Conservation (phyloP, 2,888 invertebrate genomes). For the Archips xylosteana region DNA sequence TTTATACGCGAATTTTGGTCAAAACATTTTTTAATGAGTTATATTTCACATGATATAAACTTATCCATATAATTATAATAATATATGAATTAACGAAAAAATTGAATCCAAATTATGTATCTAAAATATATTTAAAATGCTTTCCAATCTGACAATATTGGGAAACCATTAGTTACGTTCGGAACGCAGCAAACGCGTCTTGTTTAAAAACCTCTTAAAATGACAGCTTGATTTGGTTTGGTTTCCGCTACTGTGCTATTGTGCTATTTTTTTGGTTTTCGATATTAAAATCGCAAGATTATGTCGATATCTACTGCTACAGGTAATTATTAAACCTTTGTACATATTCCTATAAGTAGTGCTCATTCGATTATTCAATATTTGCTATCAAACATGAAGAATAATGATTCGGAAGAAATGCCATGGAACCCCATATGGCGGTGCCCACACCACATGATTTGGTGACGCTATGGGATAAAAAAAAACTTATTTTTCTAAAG, state of each 20-base stretch:
- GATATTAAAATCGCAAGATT: constrained; percentile 71
- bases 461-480: constrained; percentile 77
- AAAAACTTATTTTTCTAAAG: constrained; percentile 55
- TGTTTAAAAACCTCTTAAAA: constrained; percentile 71
- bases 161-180: constrained; percentile 38
- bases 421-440: constrained; percentile 86
- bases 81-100: constrained; percentile 29
- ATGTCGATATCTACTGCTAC: constrained; percentile 84
- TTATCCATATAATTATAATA: constrained; percentile 5
- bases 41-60: not conserved
- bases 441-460: constrained; percentile 84
- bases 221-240: constrained; percentile 86
- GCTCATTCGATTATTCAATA: constrained; percentile 52
- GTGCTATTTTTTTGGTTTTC: constrained; percentile 83
- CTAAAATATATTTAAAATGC: not conserved
- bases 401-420: constrained; percentile 82
- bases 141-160: not conserved
- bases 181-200: constrained; percentile 61
- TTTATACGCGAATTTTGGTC: constrained; percentile 54
- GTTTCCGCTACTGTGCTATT: constrained; percentile 85
- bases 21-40: not conserved
- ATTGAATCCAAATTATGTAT: not conserved
- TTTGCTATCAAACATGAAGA: constrained; percentile 73
- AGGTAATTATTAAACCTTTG: constrained; percentile 68
- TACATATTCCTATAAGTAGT: constrained; percentile 53